A percentile compares a stretch with the other conserved stretches of the same genome.
phyloP scores from a whole-genome alignment of 2,797 vertebrate genomes.

The Arnoldichthys spilopterus region DNA sequence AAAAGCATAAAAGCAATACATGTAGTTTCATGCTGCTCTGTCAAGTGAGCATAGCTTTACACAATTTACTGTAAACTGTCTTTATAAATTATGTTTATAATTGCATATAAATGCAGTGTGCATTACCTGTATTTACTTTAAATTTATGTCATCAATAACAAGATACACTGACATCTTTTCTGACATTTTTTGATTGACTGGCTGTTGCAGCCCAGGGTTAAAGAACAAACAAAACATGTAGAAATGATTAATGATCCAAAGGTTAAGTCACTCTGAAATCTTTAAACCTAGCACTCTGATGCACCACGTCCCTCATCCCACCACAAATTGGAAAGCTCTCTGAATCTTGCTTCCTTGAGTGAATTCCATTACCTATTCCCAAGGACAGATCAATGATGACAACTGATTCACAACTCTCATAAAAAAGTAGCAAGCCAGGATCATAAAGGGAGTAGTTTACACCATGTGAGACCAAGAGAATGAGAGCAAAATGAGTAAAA shows the following conservation, averaged over 20 bases:
- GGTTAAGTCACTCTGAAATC: not conserved
- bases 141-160: too few species aligned
- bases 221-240: too few species aligned
- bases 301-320: not conserved
- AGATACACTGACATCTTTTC: too few species aligned
- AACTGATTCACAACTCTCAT: slow-evolving; percentile 43
- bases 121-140: too few species aligned
- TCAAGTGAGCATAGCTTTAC: too few species aligned
- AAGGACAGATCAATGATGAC: slow-evolving; percentile 37
- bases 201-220: too few species aligned
- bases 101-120: too few species aligned
- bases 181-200: too few species aligned
- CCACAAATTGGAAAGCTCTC: slow-evolving; percentile 6
- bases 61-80: too few species aligned
- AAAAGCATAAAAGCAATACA: too few species aligned
- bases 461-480: slow-evolving; percentile 27
- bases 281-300: slow-evolving; percentile 4
- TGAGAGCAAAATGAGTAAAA: not conserved
- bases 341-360: not conserved
- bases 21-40: too few species aligned
- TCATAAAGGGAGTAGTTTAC: slow-evolving; percentile 35
- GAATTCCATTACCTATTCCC: slow-evolving; percentile 10
- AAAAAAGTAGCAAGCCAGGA: slow-evolving; percentile 28
- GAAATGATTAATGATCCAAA: not conserved
- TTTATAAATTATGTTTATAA: too few species aligned